Base-by-base conservation (phyloP, 2,888 invertebrate genomes). In the Torymus auratus region DNA sequence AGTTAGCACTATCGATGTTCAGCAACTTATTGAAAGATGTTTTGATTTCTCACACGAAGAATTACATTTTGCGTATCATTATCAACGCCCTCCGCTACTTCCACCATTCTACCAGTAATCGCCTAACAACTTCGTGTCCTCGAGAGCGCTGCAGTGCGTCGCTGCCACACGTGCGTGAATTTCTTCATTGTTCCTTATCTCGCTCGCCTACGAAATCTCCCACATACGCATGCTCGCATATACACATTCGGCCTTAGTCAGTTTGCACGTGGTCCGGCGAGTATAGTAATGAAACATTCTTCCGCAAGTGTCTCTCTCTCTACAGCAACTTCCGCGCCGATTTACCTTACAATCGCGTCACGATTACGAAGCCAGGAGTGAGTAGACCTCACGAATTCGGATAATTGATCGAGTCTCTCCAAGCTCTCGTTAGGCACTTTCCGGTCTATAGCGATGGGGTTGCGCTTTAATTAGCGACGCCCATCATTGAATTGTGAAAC, bases 151-250 rank as follows among this genome's bases (percentile, higher is more conserved):
- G 41, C 41, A 41, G 7, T 41, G 41, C 62, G 55, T 68, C 61
- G 68, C 7, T 10, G n/a, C 5, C 28, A 55, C 78, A 69, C 77
- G 64, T 64, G 77, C 55, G 69, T 52, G 62, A 69, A 62, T 74
- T 80, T 73, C 79, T 82, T 60, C 78, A 82, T 78, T 82, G 78
- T 82, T 80, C 60, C 62, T 78, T 79, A 79, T 72, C 76, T 28
- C 52, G 23, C 15, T 41, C 41, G 7, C 41, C 41, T 41, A 41
- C 41, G 41, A 41, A 41, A n/a, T 20, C 28, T 11, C 53, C n/a
- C 52, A 55, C 52, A 14, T 62, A 41, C 17, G 58, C 67, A 52
- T 20, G 20, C 20, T 1, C 62, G n/a, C 58, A 53, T 55, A 23
- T 7, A 41, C 7, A 41, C 41, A 20, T 60, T 70, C 56, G 50